These are phyloP conservation scores for Ellobius talpinus DNA, from an alignment of 2,113 vertebrate genomes.

Conservation along the genomic window DNA sequence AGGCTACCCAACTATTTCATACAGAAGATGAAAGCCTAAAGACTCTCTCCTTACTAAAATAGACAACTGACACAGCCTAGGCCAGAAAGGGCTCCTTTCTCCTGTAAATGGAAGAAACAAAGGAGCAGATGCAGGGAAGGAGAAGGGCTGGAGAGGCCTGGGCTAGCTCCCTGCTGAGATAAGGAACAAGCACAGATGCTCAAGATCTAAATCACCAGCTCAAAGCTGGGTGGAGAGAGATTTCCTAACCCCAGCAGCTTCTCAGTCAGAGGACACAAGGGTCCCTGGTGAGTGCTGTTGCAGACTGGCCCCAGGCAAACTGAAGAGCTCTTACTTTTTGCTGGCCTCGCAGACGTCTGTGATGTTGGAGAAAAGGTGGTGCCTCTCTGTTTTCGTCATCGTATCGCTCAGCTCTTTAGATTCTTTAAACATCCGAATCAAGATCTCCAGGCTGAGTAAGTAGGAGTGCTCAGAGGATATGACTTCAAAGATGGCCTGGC, in stretches of 20 bases:
- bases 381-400: slow-evolving; percentile 97
- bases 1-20: not conserved
- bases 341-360: slow-evolving; percentile 95
- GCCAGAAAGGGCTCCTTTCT: not conserved
- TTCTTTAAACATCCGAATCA: slow-evolving; percentile 97
- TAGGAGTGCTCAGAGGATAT: slow-evolving; percentile 99
- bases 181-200: not conserved
- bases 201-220: not conserved
- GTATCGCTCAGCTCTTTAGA: slow-evolving; percentile 93
- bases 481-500: slow-evolving; percentile 97
- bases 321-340: slow-evolving; percentile 91
- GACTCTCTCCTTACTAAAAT: not conserved
- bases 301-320: not conserved
- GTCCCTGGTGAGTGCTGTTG: not conserved
- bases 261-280: not conserved
- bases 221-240: not conserved
- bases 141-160: not conserved
- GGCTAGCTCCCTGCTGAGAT: not conserved
- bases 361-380: slow-evolving; percentile 99
- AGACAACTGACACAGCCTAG: not conserved
- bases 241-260: not conserved
- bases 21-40: not conserved
- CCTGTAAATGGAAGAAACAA: not conserved
- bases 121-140: not conserved
- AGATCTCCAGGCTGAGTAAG: slow-evolving; percentile 96